Percentiles rank a stretch among this genome's conserved stretches.
Conservation (phyloP, 2,797 vertebrate genomes). For the Sebastes dallii region DNA sequence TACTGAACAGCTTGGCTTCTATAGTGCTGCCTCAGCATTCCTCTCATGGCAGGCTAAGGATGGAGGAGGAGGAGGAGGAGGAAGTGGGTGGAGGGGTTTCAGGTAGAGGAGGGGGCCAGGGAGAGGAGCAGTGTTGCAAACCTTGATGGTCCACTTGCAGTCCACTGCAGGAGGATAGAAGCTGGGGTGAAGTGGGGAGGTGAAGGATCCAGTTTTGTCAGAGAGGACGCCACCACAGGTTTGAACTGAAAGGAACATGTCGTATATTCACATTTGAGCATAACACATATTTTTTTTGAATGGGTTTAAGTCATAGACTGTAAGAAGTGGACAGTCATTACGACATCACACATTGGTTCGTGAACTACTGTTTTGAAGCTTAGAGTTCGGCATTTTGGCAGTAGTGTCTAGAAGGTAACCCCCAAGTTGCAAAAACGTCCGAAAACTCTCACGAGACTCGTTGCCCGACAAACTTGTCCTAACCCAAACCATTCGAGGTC, state of each 20-base stretch:
- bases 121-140: slow-evolving; percentile 60
- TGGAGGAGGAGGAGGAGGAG: slow-evolving; percentile 35
- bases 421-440: too few species aligned
- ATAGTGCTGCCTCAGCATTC: slow-evolving; percentile 77
- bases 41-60: slow-evolving; percentile 69
- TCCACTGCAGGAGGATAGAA: slow-evolving; percentile 82
- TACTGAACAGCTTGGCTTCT: slow-evolving; percentile 79
- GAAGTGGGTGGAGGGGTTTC: slow-evolving; percentile 3
- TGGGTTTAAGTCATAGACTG: not conserved
- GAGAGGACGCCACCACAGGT: slow-evolving; percentile 67
- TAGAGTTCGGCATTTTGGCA: too few species aligned
- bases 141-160: slow-evolving; percentile 84
- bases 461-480: too few species aligned
- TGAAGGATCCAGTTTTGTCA: slow-evolving; percentile 59
- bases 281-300: not conserved
- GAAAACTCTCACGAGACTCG: too few species aligned
- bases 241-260: slow-evolving; percentile 50
- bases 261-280: not conserved
- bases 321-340: not conserved
- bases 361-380: too few species aligned
- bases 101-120: slow-evolving; percentile 23
- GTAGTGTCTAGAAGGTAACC: too few species aligned
- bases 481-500: too few species aligned
- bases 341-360: not conserved
- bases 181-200: slow-evolving; percentile 78